These are phyloP conservation scores for Spea hammondii DNA, from an alignment of 2,797 vertebrate species.

Conservation along the genomic window DNA sequence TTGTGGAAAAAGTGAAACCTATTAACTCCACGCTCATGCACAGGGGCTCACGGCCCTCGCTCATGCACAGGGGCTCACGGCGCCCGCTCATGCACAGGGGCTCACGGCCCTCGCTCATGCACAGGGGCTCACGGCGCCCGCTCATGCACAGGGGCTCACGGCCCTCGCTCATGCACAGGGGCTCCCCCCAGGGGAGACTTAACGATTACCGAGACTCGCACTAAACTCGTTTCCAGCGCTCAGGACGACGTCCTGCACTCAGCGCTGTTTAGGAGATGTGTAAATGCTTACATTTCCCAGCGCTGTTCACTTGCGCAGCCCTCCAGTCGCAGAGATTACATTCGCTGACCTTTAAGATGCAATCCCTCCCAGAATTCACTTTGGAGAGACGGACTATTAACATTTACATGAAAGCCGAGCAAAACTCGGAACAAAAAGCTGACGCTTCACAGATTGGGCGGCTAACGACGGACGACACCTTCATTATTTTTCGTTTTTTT, in stretches of 20 bases:
- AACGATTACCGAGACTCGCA: too few species aligned
- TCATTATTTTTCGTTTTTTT: slow-evolving; percentile 17
- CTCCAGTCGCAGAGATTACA: not conserved
- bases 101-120: too few species aligned
- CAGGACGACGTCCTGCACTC: too few species aligned
- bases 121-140: too few species aligned
- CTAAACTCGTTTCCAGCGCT: too few species aligned
- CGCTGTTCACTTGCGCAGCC: not conserved
- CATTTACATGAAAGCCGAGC: slow-evolving; percentile 40
- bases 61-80: too few species aligned
- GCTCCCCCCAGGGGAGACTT: too few species aligned
- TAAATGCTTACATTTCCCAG: not conserved
- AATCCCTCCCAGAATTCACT: slow-evolving; percentile 30
- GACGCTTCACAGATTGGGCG: slow-evolving; percentile 2
- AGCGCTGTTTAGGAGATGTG: too few species aligned
- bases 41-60: not conserved
- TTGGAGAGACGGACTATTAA: slow-evolving; percentile 30
- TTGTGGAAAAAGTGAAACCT: not conserved
- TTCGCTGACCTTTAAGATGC: slow-evolving; percentile 42
- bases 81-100: not conserved
- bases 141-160: not conserved
- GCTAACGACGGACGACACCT: slow-evolving; percentile 12
- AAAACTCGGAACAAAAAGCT: slow-evolving; percentile 28
- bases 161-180: too few species aligned
- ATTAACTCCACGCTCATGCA: slow-evolving; percentile 7